A percentile compares a stretch with the other conserved stretches of the same genome.
These are phyloP conservation scores for Euschistus heros DNA, from an alignment of 1,140 invertebrate genomes.

Conservation along the genomic window DNA sequence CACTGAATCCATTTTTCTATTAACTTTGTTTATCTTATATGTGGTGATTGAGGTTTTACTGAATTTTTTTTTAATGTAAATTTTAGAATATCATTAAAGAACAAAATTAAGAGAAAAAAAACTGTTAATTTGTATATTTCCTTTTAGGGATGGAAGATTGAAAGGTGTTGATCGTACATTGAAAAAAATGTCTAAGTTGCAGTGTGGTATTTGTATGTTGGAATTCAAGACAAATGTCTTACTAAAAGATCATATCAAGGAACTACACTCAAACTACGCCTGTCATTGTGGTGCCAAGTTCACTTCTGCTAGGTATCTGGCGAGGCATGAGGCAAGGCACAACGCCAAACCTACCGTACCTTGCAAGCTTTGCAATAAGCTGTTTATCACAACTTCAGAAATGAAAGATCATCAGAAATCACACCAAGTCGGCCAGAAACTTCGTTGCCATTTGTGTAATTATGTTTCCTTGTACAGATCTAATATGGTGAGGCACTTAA, in stretches of 20 bases:
- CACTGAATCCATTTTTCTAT: too few relatives aligned
- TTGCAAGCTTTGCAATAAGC: conserved; percentile 13
- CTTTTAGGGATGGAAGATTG: conserved; percentile 4
- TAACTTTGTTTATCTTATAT: too few relatives aligned
- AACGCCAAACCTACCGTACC: conserved; percentile 11
- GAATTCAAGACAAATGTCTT: not conserved
- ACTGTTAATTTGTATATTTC: not conserved
- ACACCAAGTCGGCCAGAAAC: conserved; percentile 14
- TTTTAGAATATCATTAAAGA: too few relatives aligned
- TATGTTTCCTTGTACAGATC: conserved; percentile 32
- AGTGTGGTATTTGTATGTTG: not conserved
- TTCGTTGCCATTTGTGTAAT: conserved; percentile 3
- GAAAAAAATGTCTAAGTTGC: not conserved
- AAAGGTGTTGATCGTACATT: not conserved
- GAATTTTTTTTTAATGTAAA: too few relatives aligned
- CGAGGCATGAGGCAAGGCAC: conserved; percentile 8
- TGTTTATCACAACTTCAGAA: conserved; percentile 17
- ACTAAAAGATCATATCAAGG: conserved; percentile 10
- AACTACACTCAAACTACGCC: not conserved
- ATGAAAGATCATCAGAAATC: conserved; percentile 22
- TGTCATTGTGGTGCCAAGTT: conserved; percentile 21
- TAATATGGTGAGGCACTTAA: conserved; percentile 35
- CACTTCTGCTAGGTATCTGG: not conserved
- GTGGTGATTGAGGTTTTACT: too few relatives aligned
- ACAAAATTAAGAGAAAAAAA: too few relatives aligned